Evolutionary conservation across 2,797 vertebrate genomes (phyloP), one percentile per base, ranked within the genome.

Genomic region (Gobionotothen gibberifrons): DNA sequence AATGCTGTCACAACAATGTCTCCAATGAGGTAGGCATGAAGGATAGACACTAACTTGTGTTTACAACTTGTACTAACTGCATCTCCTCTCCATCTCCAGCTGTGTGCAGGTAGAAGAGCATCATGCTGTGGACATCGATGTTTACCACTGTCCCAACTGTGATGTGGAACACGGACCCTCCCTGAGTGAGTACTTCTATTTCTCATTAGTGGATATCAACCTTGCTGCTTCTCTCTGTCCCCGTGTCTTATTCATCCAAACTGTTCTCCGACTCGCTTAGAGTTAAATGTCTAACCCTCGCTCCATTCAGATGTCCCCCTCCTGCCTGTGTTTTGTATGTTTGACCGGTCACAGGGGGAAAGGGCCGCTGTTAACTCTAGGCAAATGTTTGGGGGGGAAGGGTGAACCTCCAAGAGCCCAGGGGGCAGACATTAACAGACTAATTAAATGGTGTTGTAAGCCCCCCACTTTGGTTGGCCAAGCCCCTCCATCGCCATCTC

Each of bases 131-230:
- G 98, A 99, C 85, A 99, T 99, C 73, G 98, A 99, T 80, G 95
- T 99, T 9, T 99, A 99, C 91, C 97, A 99, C 93, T 99, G 98
- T 94, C 98, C 98, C 82, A 99, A 96, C 94, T 99, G 98, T 93
- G 96, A 97, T 67, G 84, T 95, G 71, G 87, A 94, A 62, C 96
- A 96, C 42, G 98, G 98, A 91, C 94, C 96, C 92, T 99, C 98
- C 90, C 89, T 98, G 90, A 98, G 98, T 99, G 95, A 97, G 97
- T 97, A 90, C 58, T 43, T 57, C 12, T 52, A 1, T 74, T 21
- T 60, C 1, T 81, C 58, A 44, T 79, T 48, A 47, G 42, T 64
- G 6, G 17, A 9, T 39, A 10, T 6, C 75, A 43, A 13, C 16
- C 26, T 46, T 22, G 64, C 15, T 48, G 13, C 43, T 14, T 54